Conservation (phyloP, 2,113 vertebrate species). For the Beaufortia kweichowensis region DNA sequence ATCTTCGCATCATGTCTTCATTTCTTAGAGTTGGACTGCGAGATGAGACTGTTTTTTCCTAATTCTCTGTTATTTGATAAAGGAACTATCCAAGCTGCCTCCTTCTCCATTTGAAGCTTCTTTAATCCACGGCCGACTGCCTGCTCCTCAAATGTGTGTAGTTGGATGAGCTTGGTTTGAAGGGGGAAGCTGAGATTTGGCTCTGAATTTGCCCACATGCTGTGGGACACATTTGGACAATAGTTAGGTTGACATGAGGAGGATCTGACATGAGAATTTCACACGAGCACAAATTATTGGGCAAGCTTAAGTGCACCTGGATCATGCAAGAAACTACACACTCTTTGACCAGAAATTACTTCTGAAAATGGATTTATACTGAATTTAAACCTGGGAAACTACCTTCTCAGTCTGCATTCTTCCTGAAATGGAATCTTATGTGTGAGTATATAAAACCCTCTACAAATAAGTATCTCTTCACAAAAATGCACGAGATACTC, state of each 20-base stretch:
- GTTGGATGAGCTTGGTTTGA: conserved; percentile 36
- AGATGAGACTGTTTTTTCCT: conserved; percentile 14
- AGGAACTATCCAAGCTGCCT: conserved; percentile 40
- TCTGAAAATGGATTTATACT: neutral
- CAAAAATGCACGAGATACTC: no score
- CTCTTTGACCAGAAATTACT: neutral
- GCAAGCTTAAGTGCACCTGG: conserved; percentile 38
- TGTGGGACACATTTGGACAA: conserved; percentile 61
- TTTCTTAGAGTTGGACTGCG: neutral
- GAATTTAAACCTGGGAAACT: neutral
- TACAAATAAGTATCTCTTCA: no score
- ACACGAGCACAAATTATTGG: conserved; percentile 6
- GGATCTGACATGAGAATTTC: conserved; percentile 49
- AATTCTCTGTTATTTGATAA: conserved; percentile 39
- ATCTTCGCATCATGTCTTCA: conserved; percentile 5
- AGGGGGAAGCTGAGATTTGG: conserved; percentile 55
- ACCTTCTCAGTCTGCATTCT: neutral
- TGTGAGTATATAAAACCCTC: neutral
- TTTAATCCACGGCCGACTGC: conserved; percentile 46
- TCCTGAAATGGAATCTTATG: neutral
- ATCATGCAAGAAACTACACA: neutral
- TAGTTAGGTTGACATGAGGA: conserved; percentile 60
- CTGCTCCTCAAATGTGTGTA: conserved; percentile 23
- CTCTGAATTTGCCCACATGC: conserved; percentile 61
- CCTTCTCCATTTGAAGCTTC: conserved; percentile 33